Evolutionary conservation across 1,140 invertebrate species (phyloP), one percentile per base, ranked within the genome.

Genomic region (Drosophila triauraria): DNA sequence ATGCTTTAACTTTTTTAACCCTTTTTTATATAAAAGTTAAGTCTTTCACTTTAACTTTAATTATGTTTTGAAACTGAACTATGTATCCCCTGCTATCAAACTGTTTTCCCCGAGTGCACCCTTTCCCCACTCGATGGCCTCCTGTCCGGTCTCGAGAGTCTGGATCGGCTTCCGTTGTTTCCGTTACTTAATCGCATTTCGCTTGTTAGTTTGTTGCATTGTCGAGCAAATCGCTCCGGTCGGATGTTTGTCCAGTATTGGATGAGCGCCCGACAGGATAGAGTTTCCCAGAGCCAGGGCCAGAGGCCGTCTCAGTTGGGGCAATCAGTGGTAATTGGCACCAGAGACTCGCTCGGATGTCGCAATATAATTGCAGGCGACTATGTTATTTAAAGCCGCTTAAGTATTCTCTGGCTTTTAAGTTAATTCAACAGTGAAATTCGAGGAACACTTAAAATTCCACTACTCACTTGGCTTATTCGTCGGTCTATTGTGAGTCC

Each of bases 151-250:
- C 23, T 25, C 23, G 30, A n/a, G 35, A 30, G 5, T 50, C 47
- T 20, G 46, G 27, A 25, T 65, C 27, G 67, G 20, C 70, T 60
- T 60, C 53, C 67, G 51, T 23, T 56, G 62, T 56, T 63, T 87
- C 80, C 80, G 83, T 67, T 68, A 60, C 62, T 74, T 87, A 86
- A 86, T 86, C 82, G 82, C 79, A 82, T 80, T 87, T 69, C 50
- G 67, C 68, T 69, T 74, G 78, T 53, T 64, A 79, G 68, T 78
- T 56, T 67, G 70, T 54, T 82, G 75, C 83, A 79, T 82, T 82
- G 79, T 87, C 53, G 53, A 68, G 17, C 67, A 70, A 87, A 68
- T 85, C 69, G 76, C 58, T 44, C 40, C 53, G 71, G 47, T 69
- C 75, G 65, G 62, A 80, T 65, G 75, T 79, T 82, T 65, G 78